Percentiles rank a stretch among this genome's conserved stretches.
Conservation (phyloP, 1,140 invertebrate genomes). For the Drosophila virilis region DNA sequence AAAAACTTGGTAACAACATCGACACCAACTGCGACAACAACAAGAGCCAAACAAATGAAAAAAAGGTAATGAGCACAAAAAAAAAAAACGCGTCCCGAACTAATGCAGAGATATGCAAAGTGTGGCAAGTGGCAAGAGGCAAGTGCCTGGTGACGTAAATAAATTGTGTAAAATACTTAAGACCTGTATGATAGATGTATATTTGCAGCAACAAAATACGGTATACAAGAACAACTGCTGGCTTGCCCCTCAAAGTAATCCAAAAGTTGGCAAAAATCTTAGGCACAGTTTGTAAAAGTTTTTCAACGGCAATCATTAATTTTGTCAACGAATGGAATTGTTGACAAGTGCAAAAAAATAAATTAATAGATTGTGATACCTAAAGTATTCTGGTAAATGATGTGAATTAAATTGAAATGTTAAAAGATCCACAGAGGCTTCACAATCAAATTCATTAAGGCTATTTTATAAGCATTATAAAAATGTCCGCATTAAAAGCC, state of each 20-base stretch:
- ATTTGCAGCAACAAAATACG: slow-evolving; percentile 29
- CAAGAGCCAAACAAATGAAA: slow-evolving; percentile 9
- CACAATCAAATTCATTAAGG: too few relatives aligned
- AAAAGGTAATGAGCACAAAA: slow-evolving; percentile 73
- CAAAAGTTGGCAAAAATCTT: slow-evolving; percentile 55
- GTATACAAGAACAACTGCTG: slow-evolving; percentile 3
- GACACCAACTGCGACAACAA: slow-evolving; percentile 8
- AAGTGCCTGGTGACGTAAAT: slow-evolving; percentile 71
- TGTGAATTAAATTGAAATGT: neutral
- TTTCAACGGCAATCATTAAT: slow-evolving; percentile 67
- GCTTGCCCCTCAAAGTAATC: slow-evolving; percentile 41
- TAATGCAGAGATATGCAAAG: slow-evolving; percentile 64
- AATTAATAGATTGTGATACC: slow-evolving; percentile 39
- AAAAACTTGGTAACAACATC: slow-evolving; percentile 38
- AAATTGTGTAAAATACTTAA: slow-evolving; percentile 72
- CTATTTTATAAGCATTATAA: neutral
- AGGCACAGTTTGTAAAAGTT: slow-evolving; percentile 46
- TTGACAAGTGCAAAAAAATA: slow-evolving; percentile 46
- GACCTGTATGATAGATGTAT: slow-evolving; percentile 73
- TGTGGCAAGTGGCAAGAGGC: slow-evolving; percentile 29
- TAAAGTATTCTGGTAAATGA: slow-evolving; percentile 9
- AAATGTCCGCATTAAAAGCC: neutral
- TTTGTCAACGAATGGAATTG: slow-evolving; percentile 45
- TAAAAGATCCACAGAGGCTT: too few relatives aligned
- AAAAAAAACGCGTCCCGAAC: slow-evolving; percentile 41